Evolutionary conservation across 2,888 invertebrate genomes (phyloP).

Genomic region (Yponomeuta malinellus): DNA sequence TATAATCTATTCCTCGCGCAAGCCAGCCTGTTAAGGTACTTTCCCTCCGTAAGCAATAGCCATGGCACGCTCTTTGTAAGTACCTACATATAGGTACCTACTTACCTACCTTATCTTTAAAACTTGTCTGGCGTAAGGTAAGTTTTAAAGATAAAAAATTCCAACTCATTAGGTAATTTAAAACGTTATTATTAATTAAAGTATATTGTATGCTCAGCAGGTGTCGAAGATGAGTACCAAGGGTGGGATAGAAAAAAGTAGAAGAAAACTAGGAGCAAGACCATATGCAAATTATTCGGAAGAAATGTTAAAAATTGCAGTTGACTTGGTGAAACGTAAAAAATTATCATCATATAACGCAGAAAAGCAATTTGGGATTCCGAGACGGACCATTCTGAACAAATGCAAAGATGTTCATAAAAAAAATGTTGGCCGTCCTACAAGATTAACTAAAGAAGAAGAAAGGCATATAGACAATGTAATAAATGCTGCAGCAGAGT

Average conservation of each 20-base stretch:
- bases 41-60: too few species aligned
- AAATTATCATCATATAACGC: slow-evolving; percentile 18
- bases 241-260: background rate
- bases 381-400: slow-evolving; percentile 22
- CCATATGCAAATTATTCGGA: slow-evolving; percentile 3
- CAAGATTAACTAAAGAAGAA: slow-evolving; percentile 20
- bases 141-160: too few species aligned
- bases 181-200: too few species aligned
- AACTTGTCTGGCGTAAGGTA: too few species aligned
- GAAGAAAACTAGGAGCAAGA: slow-evolving; percentile 5
- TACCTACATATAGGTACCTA: too few species aligned
- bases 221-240: background rate
- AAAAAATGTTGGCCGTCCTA: slow-evolving; percentile 22
- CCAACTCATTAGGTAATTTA: too few species aligned
- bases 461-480: slow-evolving; percentile 22
- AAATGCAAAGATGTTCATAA: slow-evolving; percentile 20
- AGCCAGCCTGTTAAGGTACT: too few species aligned
- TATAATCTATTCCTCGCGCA: too few species aligned
- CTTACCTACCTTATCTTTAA: too few species aligned
- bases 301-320: slow-evolving; percentile 1
- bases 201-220: background rate
- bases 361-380: slow-evolving; percentile 24
- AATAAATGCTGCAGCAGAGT: slow-evolving; percentile 21
- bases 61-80: too few species aligned
- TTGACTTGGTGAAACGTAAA: slow-evolving; percentile 2